Evolutionary conservation across 1,140 invertebrate genomes (phyloP).

Genomic region (Brachionus manjavacas): DNA sequence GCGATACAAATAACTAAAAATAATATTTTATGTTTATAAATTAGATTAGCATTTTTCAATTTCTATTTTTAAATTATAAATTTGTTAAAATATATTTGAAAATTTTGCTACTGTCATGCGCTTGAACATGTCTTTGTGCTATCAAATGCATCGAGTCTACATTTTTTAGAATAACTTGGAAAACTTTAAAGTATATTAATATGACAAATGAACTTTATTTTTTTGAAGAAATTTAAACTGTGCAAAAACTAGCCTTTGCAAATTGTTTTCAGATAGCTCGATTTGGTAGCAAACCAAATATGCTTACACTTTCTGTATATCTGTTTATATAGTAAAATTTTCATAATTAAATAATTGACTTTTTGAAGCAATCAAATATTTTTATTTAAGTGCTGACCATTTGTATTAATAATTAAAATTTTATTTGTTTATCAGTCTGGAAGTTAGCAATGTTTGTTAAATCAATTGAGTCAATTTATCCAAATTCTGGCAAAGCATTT

Average conservation of each 20-base stretch:
- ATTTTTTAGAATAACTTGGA: not conserved
- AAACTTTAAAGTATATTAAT: too few species aligned
- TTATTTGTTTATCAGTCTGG: too few species aligned
- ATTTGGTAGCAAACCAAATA: too few species aligned
- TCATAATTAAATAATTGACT: too few species aligned
- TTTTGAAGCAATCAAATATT: too few species aligned
- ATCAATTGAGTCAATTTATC: not conserved
- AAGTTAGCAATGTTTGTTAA: not conserved
- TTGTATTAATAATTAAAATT: not conserved
- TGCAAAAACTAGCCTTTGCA: too few species aligned
- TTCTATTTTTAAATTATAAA: not conserved
- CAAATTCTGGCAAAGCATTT: not conserved
- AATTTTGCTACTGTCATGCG: not conserved
- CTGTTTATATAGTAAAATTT: too few species aligned
- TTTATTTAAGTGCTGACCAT: not conserved
- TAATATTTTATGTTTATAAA: not conserved
- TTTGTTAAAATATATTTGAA: constrained; percentile 1
- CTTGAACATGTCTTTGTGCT: not conserved
- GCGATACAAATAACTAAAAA: not conserved
- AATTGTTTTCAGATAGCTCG: too few species aligned
- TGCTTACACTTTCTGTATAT: too few species aligned
- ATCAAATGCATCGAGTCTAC: not conserved
- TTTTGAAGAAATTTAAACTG: too few species aligned
- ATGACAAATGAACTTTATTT: too few species aligned
- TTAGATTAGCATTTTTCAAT: not conserved